Evolutionary conservation across 2,888 invertebrate genomes (phyloP).

Genomic region (Hermaeophaga mercurialis): DNA sequence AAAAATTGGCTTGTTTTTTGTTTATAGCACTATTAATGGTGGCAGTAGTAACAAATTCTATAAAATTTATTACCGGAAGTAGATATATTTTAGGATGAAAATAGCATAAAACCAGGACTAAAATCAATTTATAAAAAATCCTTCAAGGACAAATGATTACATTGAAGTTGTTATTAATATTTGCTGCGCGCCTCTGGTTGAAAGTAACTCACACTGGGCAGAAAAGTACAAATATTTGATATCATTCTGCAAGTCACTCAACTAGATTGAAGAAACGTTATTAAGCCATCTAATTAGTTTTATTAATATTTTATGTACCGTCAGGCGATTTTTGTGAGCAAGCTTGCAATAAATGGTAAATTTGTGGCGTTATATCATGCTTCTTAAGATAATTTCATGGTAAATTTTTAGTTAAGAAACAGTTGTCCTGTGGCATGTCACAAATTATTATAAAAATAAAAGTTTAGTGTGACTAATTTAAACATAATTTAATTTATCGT

Average conservation of each 20-base stretch:
- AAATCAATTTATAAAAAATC: no score
- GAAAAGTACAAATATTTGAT: slow-evolving; percentile 22
- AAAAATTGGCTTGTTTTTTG: no score
- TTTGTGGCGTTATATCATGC: neutral
- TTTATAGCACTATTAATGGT: no score
- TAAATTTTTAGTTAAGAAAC: neutral
- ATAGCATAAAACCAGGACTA: no score
- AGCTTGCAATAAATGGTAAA: neutral
- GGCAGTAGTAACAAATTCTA: no score
- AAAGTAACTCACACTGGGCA: slow-evolving; percentile 18
- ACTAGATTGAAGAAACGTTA: slow-evolving; percentile 27
- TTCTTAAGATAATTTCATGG: neutral
- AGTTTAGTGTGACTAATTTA: no score
- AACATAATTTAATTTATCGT: no score
- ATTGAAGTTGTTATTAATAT: neutral
- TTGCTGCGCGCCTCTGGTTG: neutral
- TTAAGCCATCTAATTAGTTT: slow-evolving; percentile 22
- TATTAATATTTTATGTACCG: slow-evolving; percentile 11
- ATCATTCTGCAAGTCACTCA: slow-evolving; percentile 27
- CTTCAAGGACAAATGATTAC: no score
- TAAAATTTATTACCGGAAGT: no score
- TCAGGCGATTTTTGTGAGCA: slow-evolving; percentile 1
- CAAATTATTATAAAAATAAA: neutral
- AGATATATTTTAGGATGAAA: no score
- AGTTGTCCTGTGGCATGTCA: no score